A percentile compares a stretch with the other conserved stretches of the same genome.
Conservation (phyloP, 1,140 invertebrate species). For the Pseudomyrmex sp. region DNA sequence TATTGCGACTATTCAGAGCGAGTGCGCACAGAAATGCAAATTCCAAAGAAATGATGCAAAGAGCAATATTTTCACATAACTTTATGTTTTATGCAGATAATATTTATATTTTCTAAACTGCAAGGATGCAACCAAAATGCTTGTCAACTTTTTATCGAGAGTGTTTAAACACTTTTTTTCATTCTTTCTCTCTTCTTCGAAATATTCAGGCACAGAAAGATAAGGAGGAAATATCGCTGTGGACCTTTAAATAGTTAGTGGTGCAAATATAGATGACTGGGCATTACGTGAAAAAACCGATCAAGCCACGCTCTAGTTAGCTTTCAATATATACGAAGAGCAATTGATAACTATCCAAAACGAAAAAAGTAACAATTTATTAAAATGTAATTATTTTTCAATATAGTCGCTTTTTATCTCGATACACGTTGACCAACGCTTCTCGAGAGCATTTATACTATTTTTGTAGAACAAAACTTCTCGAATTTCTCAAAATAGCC, state of each 20-base stretch:
- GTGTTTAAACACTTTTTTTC: conserved; percentile 8
- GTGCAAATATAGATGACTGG: not conserved
- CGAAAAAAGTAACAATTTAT: too few relatives aligned
- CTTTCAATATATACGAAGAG: conserved; percentile 40
- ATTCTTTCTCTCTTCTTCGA: too few relatives aligned
- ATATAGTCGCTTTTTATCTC: too few relatives aligned
- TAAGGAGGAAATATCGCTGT: conserved; percentile 8
- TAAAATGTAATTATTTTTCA: too few relatives aligned
- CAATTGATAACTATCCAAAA: too few relatives aligned
- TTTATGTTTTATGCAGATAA: not conserved
- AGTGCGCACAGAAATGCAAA: not conserved
- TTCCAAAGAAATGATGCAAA: not conserved
- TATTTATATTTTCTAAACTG: not conserved
- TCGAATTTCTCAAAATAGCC: too few relatives aligned
- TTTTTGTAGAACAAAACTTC: too few relatives aligned
- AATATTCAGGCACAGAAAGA: not conserved
- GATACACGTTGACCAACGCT: too few relatives aligned
- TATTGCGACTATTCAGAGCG: not conserved
- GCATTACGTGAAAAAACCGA: not conserved
- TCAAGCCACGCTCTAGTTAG: conserved; percentile 8
- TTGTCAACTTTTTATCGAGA: too few relatives aligned
- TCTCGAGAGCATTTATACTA: too few relatives aligned
- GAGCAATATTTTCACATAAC: not conserved
- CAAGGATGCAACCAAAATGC: too few relatives aligned
- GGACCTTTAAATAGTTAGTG: conserved; percentile 1